These are phyloP conservation scores for Phymorhynchus buccinoides DNA, from an alignment of 1,140 invertebrate genomes.

Conservation along the genomic window DNA sequence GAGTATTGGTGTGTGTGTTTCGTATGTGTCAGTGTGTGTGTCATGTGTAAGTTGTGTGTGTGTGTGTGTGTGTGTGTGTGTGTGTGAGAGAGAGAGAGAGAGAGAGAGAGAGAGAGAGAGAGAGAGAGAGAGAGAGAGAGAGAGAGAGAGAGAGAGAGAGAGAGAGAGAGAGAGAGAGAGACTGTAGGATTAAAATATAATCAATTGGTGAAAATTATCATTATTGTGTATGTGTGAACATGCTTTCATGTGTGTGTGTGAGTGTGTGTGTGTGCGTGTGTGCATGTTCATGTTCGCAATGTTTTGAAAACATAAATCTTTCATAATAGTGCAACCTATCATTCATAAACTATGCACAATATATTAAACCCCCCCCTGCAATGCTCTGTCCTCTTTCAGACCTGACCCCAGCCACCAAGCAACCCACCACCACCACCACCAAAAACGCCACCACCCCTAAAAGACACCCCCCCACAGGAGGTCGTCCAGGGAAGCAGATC, in stretches of 20 bases:
- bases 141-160: too few species aligned
- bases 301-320: too few species aligned
- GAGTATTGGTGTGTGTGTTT: not conserved
- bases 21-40: not conserved
- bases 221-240: not conserved
- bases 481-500: constrained; percentile 76
- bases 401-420: not conserved
- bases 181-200: not conserved
- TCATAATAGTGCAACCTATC: too few species aligned
- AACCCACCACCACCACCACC: not conserved
- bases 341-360: too few species aligned
- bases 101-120: not conserved
- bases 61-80: not conserved
- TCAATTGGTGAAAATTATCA: not conserved
- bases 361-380: too few species aligned
- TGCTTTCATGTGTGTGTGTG: not conserved
- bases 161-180: too few species aligned
- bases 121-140: not conserved
- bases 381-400: not conserved
- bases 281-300: too few species aligned
- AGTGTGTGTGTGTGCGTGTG: not conserved
- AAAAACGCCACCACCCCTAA: not conserved
- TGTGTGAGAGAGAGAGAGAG: not conserved
- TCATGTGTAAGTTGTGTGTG: too few species aligned
- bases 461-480: not conserved